Base-by-base conservation (phyloP, 2,113 vertebrate species). In the Equus quagga region DNA sequence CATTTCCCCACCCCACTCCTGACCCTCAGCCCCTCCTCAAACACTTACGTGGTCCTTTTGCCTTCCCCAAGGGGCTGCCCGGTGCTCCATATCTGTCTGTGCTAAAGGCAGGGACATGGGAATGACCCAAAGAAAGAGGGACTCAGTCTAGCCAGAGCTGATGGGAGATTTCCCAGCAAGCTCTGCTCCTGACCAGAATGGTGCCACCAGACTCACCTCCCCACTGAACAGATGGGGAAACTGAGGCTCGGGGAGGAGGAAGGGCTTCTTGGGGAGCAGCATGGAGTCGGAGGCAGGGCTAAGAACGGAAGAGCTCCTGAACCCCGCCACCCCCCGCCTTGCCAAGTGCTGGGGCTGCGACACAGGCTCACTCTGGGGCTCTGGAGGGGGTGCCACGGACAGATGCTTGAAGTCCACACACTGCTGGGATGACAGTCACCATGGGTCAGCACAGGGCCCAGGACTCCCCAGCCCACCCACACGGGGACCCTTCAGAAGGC, bases 201-300 rank as follows among this genome's bases (percentile, higher is more conserved):
- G 49, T 44, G 14, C 70, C 17, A 15, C 44, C 33, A 73, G 56
- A 33, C 76, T 62, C 67, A 88, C 33, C 26, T 26, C 65, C 33
- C 8, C 21, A 13, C 0, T 13, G 14, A 41, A 70, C 28, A 58
- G 49, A 78, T 8, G 2, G 79, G 19, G 62, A 87, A 86, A 93
- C 26, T 0, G 9, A 90, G 54, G 28, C 65, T 62, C 19, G 0
- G 13, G 44, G 51, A 94, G 51, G 56, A 88, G 64, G 17, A 60
- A 26, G 24, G 36, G 3, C 89, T 87, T 93, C 86, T 73, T 26
- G 7, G 7, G 93, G 54, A 96, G 56, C 69, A 79, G n/a, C 23
- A 2, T 1, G 46, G 60, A 54, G 28, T 8, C 70, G 58, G 80
- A 73, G 46, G 56, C 49, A 64, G 76, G 33, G 15, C 92, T 56